Conservation (phyloP, 2,113 vertebrate species). For the Bujurquina vittata region DNA sequence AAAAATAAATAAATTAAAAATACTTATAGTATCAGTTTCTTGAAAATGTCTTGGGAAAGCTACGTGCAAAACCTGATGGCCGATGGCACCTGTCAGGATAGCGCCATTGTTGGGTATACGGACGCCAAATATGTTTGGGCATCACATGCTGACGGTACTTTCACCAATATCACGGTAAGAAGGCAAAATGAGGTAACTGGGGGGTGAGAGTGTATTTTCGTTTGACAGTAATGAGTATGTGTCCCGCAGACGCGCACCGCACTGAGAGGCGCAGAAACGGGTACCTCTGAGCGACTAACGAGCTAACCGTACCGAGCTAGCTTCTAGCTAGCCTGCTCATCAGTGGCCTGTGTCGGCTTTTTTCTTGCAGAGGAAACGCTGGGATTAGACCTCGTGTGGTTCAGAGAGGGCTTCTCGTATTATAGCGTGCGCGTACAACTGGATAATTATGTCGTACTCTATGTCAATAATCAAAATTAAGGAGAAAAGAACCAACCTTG, state of each 20-base stretch:
- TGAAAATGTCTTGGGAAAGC: constrained; percentile 91
- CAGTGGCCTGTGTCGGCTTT: constrained; percentile 49
- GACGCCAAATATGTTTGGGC: constrained; percentile 95
- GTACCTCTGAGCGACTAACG: constrained; percentile 37
- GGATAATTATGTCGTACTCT: not conserved
- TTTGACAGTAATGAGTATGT: not conserved
- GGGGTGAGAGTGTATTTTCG: not conserved
- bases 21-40: constrained; percentile 58
- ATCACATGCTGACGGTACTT: constrained; percentile 83
- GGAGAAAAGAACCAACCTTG: not conserved
- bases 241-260: constrained; percentile 3
- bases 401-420: not conserved
- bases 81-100: constrained; percentile 94
- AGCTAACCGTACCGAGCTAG: constrained; percentile 52
- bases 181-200: fast-evolving
- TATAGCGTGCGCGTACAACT: not conserved
- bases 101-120: constrained; percentile 93
- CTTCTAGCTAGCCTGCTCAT: constrained; percentile 19
- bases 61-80: constrained; percentile 95
- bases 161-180: constrained; percentile 90
- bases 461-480: not conserved
- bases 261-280: not conserved
- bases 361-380: constrained; percentile 34
- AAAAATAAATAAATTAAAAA: not conserved
- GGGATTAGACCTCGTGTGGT: constrained; percentile 61